phyloP scores from a whole-genome alignment of 2,888 invertebrate genomes.

The Argyresthia albistria region DNA sequence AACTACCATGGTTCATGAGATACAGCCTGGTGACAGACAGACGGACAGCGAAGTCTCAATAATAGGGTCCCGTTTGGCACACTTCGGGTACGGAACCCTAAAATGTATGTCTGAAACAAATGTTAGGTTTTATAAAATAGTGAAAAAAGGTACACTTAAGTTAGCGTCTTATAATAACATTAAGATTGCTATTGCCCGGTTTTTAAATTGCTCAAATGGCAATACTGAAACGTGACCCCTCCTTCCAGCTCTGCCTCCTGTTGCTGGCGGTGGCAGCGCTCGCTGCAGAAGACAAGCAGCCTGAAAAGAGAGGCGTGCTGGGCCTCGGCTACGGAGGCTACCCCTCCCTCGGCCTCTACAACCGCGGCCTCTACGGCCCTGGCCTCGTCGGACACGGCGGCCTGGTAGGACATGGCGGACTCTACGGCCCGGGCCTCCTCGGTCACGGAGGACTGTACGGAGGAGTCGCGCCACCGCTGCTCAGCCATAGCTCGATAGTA shows the following conservation, averaged over 20 bases:
- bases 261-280: slow-evolving; percentile 31
- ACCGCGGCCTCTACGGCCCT: slow-evolving; percentile 12
- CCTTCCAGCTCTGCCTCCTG: slow-evolving; percentile 43
- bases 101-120: no score
- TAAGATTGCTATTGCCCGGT: no score
- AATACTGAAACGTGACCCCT: no score
- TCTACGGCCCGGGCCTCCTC: slow-evolving; percentile 19
- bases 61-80: no score
- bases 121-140: no score
- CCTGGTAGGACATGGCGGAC: slow-evolving; percentile 21
- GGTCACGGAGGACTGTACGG: slow-evolving; percentile 1
- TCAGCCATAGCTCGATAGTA: background rate
- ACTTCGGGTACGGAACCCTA: no score
- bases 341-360: slow-evolving; percentile 20
- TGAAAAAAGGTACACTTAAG: no score
- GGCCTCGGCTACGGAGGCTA: slow-evolving; percentile 18
- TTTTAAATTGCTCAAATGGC: no score
- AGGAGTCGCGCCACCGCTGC: background rate
- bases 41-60: no score
- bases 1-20: no score
- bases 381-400: slow-evolving; percentile 10
- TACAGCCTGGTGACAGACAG: no score
- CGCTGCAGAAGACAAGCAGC: slow-evolving; percentile 7
- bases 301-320: slow-evolving; percentile 8
- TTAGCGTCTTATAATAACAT: no score